These are phyloP conservation scores for Theonella swinhoei DNA, from an alignment of 37 sponge, comb jelly and placozoan species.

Conservation along the genomic window DNA sequence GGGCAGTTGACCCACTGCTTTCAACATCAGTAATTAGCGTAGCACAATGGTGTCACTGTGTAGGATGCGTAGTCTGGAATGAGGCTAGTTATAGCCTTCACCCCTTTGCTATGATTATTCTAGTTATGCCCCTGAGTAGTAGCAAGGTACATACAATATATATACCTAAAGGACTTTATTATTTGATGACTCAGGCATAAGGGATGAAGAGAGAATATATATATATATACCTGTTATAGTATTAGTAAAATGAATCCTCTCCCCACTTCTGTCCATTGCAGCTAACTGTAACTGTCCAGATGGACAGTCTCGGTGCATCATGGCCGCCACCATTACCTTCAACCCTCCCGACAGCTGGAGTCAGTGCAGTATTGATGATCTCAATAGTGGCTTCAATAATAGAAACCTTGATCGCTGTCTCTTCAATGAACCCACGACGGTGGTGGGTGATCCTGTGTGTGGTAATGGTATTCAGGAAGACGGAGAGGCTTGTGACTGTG, in stretches of 20 bases:
- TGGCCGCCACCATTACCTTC: conserved; percentile 20
- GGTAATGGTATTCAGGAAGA: conserved; percentile 83
- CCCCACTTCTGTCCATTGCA: not conserved
- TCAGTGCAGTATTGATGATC: conserved; percentile 30
- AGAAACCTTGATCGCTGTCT: conserved; percentile 12
- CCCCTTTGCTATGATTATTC: no score
- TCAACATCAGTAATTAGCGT: no score
- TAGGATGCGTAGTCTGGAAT: no score
- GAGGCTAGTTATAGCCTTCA: no score
- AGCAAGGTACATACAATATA: no score
- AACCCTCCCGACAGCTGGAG: conserved; percentile 37
- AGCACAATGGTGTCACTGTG: no score
- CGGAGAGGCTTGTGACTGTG: conserved; percentile 79
- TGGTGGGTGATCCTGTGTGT: conserved; percentile 53
- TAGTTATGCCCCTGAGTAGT: no score
- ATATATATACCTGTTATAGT: no score
- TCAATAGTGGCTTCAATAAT: not conserved
- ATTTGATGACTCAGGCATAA: no score
- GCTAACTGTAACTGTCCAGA: conserved; percentile 19
- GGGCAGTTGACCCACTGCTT: no score
- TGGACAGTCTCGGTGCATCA: conserved; percentile 19
- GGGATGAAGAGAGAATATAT: no score
- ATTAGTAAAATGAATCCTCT: not conserved
- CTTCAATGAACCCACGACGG: conserved; percentile 29
- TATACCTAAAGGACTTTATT: no score